Evolutionary conservation across 2,888 invertebrate species (phyloP).

Genomic region (Saturnia pavonia): DNA sequence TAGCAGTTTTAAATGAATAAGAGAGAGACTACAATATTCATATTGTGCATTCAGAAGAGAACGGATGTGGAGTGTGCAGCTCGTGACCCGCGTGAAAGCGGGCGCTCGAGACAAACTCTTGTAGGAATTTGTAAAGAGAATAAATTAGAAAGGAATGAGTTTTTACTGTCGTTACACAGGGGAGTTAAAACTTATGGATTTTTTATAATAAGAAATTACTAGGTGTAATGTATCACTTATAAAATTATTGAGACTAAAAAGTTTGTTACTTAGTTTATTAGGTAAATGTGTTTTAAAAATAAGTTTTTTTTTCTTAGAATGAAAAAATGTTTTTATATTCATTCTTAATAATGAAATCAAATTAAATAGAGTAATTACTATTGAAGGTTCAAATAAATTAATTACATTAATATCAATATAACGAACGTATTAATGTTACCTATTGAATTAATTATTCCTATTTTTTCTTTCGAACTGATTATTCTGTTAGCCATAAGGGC

Average conservation of each 20-base stretch:
- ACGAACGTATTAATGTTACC: no score
- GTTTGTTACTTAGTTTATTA: not conserved
- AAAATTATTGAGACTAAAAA: not conserved
- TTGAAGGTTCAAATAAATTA: no score
- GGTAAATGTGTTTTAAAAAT: not conserved
- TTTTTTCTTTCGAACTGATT: no score
- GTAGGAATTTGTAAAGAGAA: constrained; percentile 62
- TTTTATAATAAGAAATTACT: not conserved
- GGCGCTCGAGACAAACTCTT: constrained; percentile 51
- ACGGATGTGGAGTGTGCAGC: constrained; percentile 71
- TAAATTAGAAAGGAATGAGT: constrained; percentile 66
- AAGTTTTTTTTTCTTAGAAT: no score
- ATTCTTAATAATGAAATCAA: no score
- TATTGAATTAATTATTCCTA: no score
- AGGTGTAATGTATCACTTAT: not conserved
- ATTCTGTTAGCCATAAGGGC: no score
- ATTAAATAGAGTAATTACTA: no score
- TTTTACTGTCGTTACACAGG: constrained; percentile 24
- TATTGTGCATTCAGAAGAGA: constrained; percentile 75
- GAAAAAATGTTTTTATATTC: no score
- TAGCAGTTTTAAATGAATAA: constrained; percentile 25
- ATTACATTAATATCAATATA: no score
- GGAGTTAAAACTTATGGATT: constrained; percentile 22
- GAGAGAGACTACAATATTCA: constrained; percentile 57
- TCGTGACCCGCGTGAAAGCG: constrained; percentile 79